These are phyloP conservation scores for Plagodis dolabraria DNA, from an alignment of 2,888 invertebrate genomes.

Conservation along the genomic window DNA sequence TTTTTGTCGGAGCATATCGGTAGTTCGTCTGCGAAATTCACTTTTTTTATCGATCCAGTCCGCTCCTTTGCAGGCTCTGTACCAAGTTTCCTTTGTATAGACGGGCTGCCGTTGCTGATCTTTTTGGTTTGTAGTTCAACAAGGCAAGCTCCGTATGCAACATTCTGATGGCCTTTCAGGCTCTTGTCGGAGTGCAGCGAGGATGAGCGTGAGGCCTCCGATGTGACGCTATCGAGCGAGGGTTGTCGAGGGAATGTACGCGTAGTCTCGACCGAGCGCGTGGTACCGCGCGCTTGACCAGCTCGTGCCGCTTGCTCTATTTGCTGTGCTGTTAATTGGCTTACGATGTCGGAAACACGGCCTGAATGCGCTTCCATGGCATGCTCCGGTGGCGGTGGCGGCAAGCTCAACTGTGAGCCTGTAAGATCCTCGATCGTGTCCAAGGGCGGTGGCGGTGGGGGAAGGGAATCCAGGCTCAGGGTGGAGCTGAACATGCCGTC, in stretches of 20 bases:
- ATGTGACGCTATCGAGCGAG: slow-evolving; percentile 83
- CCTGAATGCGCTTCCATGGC: slow-evolving; percentile 66
- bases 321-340: slow-evolving; percentile 70
- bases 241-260: slow-evolving; percentile 82
- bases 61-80: slow-evolving; percentile 76
- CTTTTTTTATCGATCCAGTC: slow-evolving; percentile 79
- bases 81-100: slow-evolving; percentile 61
- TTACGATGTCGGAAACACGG: slow-evolving; percentile 74
- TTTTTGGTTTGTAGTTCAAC: slow-evolving; percentile 85
- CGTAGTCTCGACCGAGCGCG: slow-evolving; percentile 65
- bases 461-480: slow-evolving; percentile 91
- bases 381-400: slow-evolving; percentile 89
- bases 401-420: slow-evolving; percentile 90
- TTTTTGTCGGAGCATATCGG: slow-evolving; percentile 80
- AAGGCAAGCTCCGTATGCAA: slow-evolving; percentile 80
- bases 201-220: slow-evolving; percentile 76
- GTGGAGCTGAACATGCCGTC: slow-evolving; percentile 89
- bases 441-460: slow-evolving; percentile 91
- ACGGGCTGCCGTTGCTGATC: slow-evolving; percentile 66
- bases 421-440: slow-evolving; percentile 85
- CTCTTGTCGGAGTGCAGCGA: slow-evolving; percentile 74
- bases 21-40: slow-evolving; percentile 86
- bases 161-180: slow-evolving; percentile 63
- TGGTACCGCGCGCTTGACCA: slow-evolving; percentile 65
- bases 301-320: slow-evolving; percentile 66